phyloP scores from a whole-genome alignment of 2,113 vertebrate species.

The Mixornis gularis region DNA sequence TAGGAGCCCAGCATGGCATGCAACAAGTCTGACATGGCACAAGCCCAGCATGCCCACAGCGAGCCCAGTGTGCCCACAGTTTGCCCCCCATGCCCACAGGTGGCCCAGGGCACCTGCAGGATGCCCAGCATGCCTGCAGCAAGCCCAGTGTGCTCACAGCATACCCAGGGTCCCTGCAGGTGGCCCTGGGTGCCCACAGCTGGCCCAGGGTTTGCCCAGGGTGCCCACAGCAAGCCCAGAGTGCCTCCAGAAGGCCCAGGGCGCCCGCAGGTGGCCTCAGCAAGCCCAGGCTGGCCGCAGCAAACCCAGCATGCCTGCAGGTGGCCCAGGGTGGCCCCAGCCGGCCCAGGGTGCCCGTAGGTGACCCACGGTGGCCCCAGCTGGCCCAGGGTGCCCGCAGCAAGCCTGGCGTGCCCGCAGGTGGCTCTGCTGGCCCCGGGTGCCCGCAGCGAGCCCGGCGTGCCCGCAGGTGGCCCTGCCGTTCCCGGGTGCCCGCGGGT shows the following conservation, averaged over 20 bases:
- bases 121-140: not conserved
- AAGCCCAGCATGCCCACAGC: not conserved
- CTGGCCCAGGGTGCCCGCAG: not conserved
- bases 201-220: not conserved
- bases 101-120: not conserved
- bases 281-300: not conserved
- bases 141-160: rapidly evolving
- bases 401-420: rapidly evolving
- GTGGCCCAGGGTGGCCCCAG: not conserved
- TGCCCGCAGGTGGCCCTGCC: not conserved
- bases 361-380: not conserved
- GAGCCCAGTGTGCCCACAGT: not conserved
- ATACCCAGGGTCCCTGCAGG: rapidly evolving
- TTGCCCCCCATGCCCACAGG: not conserved
- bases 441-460: not conserved
- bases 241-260: too few relatives aligned
- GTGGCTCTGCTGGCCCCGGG: not conserved
- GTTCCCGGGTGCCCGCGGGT: not conserved
- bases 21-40: not conserved
- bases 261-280: not conserved
- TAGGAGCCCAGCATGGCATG: not conserved
- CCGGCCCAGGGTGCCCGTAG: too few relatives aligned
- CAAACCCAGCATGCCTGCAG: too few relatives aligned
- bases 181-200: too few relatives aligned
- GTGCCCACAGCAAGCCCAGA: not conserved